These are phyloP conservation scores for Chascanopsetta lugubris DNA, from an alignment of 2,113 vertebrate genomes.

Conservation along the genomic window DNA sequence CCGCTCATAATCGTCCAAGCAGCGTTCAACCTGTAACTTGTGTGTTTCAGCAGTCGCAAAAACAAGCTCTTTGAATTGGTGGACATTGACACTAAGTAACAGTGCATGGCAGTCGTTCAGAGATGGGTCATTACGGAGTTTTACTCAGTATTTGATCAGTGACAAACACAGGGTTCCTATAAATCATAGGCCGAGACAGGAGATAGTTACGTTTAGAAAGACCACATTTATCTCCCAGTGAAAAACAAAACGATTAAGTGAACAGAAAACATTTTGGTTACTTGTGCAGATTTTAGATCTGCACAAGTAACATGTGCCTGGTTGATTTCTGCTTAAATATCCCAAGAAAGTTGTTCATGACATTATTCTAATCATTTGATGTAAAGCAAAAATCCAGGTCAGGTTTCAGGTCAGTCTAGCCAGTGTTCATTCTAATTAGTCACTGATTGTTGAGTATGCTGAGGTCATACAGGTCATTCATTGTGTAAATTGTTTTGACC, in stretches of 20 bases:
- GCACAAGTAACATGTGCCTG: neutral
- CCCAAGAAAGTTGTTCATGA: neutral
- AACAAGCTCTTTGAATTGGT: neutral
- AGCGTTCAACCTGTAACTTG: no score
- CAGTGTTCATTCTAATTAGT: neutral
- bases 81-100: neutral
- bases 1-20: no score
- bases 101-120: neutral
- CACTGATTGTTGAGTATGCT: neutral
- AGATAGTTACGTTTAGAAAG: neutral
- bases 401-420: neutral
- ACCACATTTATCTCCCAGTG: neutral
- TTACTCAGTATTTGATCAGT: neutral
- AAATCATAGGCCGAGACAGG: neutral
- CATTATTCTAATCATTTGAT: neutral
- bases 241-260: neutral
- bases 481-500: neutral
- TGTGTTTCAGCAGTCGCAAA: no score
- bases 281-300: no score
- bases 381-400: neutral
- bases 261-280: constrained; percentile 11
- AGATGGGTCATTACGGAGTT: neutral
- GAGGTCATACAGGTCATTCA: neutral
- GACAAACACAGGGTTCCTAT: neutral
- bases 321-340: constrained; percentile 6